Evolutionary conservation across 2,797 vertebrate genomes (phyloP), one percentile per base, ranked within the genome.

Genomic region (Adrianichthys oophorus): DNA sequence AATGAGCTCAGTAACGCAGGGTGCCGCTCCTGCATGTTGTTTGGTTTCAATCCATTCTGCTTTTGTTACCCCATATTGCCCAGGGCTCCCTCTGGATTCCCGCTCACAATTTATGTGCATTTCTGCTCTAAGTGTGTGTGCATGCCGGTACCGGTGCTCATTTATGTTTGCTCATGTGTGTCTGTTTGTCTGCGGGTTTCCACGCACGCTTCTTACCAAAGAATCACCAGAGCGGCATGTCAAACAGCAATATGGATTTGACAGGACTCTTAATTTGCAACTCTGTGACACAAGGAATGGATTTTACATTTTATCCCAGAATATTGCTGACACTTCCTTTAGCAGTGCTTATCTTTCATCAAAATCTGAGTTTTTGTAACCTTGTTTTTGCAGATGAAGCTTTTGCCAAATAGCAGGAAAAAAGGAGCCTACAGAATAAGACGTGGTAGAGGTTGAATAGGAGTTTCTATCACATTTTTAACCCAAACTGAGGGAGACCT

Each of bases 251-350:
- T 41, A 32, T 8, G 51, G 53, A 64, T 73, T 71, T 65, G 60
- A 76, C 79, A 76, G 65, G 75, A 77, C 56, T 72, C 26, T 59
- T 84, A 65, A 83, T 86, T 87, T 85, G 82, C 79, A 81, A 79
- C 79, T 79, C 72, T 75, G 74, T 57, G 53, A 74, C 62, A 65
- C 32, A 53, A 52, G 23, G 55, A 70, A 74, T 81, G 76, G 78
- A 83, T 82, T 85, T 87, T 61, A 56, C 49, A 68, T 74, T 78
- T 70, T 48, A 55, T 51, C 41, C 37, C 3, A 15, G 69, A 73
- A 84, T 74, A 85, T 75, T 72, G 88, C 84, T 88, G 87, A 87
- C 82, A 54, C 56, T 76, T 67, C 59, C 72, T 72, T 72, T 64
- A 68, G 74, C 70, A 48, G 43, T 69, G 67, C 83, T 84, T 87